Evolutionary conservation across 2,888 invertebrate species (phyloP), one percentile per base, ranked within the genome.

Genomic region (Periphyllus acericola): DNA sequence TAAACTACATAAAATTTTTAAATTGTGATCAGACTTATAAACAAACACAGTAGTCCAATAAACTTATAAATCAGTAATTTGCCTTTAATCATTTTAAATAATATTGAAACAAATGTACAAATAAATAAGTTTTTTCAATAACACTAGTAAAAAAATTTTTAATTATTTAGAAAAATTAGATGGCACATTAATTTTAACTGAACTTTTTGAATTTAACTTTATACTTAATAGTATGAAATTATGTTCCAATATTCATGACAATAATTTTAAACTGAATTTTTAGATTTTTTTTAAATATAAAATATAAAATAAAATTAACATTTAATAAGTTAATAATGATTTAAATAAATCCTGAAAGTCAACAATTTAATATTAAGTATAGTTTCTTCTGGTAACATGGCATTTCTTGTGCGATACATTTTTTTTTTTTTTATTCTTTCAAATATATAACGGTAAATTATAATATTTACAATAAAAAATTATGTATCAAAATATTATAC

Each of bases 1-100:
- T 80, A 60, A 86, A 72, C 74, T 79, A 86, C 71, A 80, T 36
- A 55, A 79, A 86, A 55, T 2, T 72, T 86, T 36, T 60, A 80
- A 86, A 72, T 40, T 36, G 40, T 55, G 34, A 80, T 86, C 79
- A 86, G 79, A 72, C 86, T 72, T 80, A 72, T 55, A 46, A 66
- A 68, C 21, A 66, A 68, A 68, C 4, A 68, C 46, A 84, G 66
- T 76, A 60, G n/a, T 60, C 19, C 60, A 72, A 83, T 83, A 83
- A 55, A 55, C n/a, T 74, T 74, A n/a, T 32, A 34, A 32, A 72
- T 71, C 25, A 81, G 9, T 29, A 29, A 60, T 46, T 68, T 66
- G 29, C 52, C 32, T 11, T 83, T 66, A 29, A 21, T 60, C 29
- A 66, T 11, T 84, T 40, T 19, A 76, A 84, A 76, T 40, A 84